These are phyloP conservation scores for Hippopotamus amphibius DNA, from an alignment of 2,113 vertebrate species.

Conservation along the genomic window DNA sequence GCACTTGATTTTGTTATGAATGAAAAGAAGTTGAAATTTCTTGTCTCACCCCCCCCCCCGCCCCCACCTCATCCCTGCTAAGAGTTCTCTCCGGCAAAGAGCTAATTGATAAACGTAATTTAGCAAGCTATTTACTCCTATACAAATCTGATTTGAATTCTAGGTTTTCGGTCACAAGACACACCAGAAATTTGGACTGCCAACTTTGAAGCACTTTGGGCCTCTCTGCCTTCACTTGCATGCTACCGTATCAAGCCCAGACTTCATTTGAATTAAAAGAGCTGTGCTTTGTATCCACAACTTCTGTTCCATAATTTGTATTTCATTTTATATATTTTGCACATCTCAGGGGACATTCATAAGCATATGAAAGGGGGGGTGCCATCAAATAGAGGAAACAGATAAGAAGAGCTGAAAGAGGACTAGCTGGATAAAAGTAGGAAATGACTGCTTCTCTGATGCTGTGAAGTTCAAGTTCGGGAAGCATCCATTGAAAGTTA, in stretches of 20 bases:
- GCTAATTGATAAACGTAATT: slow-evolving; percentile 80
- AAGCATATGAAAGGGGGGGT: slow-evolving; percentile 38
- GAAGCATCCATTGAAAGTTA: slow-evolving; percentile 46
- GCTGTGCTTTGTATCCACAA: slow-evolving; percentile 60
- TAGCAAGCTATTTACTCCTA: slow-evolving; percentile 81
- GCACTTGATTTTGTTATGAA: slow-evolving; percentile 78
- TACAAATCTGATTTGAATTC: slow-evolving; percentile 79
- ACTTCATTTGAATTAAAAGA: slow-evolving; percentile 71
- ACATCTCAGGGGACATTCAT: slow-evolving; percentile 78
- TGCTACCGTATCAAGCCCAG: slow-evolving; percentile 65
- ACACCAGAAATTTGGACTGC: slow-evolving; percentile 82
- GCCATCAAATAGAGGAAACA: slow-evolving; percentile 18
- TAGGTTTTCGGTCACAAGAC: slow-evolving; percentile 81
- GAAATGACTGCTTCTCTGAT: neutral
- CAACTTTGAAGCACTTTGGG: slow-evolving; percentile 81
- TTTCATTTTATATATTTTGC: slow-evolving; percentile 70
- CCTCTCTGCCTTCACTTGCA: slow-evolving; percentile 79
- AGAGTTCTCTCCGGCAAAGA: slow-evolving; percentile 84
- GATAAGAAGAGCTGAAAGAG: neutral
- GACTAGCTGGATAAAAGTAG: slow-evolving; percentile 14
- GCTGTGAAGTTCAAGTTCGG: slow-evolving; percentile 44
- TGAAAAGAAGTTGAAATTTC: slow-evolving; percentile 77
- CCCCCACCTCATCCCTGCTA: slow-evolving; percentile 80
- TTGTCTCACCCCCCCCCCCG: slow-evolving; percentile 58
- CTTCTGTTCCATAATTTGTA: slow-evolving; percentile 28